Conservation (phyloP, 2,888 invertebrate genomes). For the Thymelicus lineola region DNA sequence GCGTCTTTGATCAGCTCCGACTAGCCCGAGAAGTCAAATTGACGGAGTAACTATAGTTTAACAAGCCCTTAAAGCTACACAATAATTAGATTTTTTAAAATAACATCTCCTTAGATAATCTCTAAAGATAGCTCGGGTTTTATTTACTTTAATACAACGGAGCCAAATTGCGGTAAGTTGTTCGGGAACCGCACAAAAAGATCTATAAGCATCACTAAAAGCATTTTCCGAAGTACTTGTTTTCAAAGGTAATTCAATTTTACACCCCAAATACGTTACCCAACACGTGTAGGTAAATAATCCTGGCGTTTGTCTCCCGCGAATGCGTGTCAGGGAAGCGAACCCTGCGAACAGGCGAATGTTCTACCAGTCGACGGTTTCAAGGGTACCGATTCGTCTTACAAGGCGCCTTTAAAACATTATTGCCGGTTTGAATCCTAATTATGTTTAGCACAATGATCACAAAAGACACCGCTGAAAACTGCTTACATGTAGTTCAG, state of each 20-base stretch:
- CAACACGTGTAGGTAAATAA: slow-evolving; percentile 50
- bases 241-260: slow-evolving; percentile 50
- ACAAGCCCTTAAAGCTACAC: slow-evolving; percentile 52
- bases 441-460: slow-evolving; percentile 69
- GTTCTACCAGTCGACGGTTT: slow-evolving; percentile 51
- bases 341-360: background rate
- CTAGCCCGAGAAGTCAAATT: slow-evolving; percentile 71
- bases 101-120: slow-evolving; percentile 27
- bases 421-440: slow-evolving; percentile 68
- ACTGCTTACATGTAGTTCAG: slow-evolving; percentile 31
- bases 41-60: slow-evolving; percentile 63
- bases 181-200: slow-evolving; percentile 40
- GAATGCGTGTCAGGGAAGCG: slow-evolving; percentile 46
- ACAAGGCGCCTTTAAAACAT: slow-evolving; percentile 64
- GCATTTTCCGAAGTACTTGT: slow-evolving; percentile 65
- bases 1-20: slow-evolving; percentile 80
- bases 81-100: slow-evolving; percentile 48
- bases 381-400: slow-evolving; percentile 60
- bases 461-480: slow-evolving; percentile 49
- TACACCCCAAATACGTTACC: slow-evolving; percentile 47
- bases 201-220: slow-evolving; percentile 56
- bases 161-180: slow-evolving; percentile 32
- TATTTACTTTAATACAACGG: slow-evolving; percentile 30
- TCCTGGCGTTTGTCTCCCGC: slow-evolving; percentile 49
- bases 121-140: slow-evolving; percentile 19